Evolutionary conservation across 2,113 vertebrate genomes (phyloP).

Genomic region (Columbina picui): DNA sequence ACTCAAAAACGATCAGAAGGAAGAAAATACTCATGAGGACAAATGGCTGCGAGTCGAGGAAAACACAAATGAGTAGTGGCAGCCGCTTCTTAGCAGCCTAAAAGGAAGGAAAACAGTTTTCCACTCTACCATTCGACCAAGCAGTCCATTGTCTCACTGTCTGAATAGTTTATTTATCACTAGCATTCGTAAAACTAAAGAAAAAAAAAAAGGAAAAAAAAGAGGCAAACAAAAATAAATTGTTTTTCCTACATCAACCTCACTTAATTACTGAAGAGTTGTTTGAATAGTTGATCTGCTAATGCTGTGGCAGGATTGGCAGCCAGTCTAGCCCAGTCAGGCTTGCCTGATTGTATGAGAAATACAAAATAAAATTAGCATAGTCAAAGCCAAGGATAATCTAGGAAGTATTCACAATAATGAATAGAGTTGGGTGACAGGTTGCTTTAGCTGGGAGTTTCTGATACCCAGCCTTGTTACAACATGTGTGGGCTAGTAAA

Average conservation of each 20-base stretch:
- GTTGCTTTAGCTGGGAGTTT: neutral
- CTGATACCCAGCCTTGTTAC: neutral
- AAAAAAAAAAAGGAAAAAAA: neutral
- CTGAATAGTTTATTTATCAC: slow-evolving; percentile 35
- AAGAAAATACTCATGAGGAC: neutral
- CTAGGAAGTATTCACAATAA: slow-evolving; percentile 42
- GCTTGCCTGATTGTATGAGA: slow-evolving; percentile 10
- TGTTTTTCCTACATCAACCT: neutral
- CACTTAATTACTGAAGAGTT: slow-evolving; percentile 29
- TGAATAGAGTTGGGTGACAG: slow-evolving; percentile 33
- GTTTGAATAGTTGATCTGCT: slow-evolving; percentile 11
- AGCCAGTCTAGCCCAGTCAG: slow-evolving; percentile 17
- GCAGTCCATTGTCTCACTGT: neutral
- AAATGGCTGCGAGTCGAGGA: rapidly evolving
- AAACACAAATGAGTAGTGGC: neutral
- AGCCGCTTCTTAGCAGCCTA: neutral
- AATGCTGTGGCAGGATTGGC: neutral
- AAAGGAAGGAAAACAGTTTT: neutral
- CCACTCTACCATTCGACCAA: neutral
- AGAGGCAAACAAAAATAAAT: slow-evolving; percentile 37
- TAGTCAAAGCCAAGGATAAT: slow-evolving; percentile 33
- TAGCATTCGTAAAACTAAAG: neutral
- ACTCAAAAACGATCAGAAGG: neutral
- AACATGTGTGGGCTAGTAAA: slow-evolving; percentile 50
- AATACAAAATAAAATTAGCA: slow-evolving; percentile 55